phyloP scores from a whole-genome alignment of 2,888 invertebrate genomes.

The Blomia tropicalis region DNA sequence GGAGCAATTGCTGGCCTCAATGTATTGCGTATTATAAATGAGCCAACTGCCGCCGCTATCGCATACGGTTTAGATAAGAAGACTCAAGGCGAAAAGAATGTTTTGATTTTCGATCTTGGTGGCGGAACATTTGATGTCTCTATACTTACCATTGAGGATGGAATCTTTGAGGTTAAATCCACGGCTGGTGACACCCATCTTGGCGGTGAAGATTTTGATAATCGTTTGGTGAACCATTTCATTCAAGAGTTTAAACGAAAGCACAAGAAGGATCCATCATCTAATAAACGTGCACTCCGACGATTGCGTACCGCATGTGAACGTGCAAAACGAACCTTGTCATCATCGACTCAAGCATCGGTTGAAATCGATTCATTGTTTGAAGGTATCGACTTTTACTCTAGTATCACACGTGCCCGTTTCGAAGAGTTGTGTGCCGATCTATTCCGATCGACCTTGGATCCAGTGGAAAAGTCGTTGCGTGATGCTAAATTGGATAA shows the following conservation, averaged over 20 bases:
- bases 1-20: too few relatives aligned
- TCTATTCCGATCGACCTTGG: constrained; percentile 85
- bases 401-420: constrained; percentile 79
- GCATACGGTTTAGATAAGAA: constrained; percentile 37
- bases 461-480: constrained; percentile 87
- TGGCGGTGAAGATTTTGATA: too few relatives aligned
- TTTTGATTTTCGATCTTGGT: constrained; percentile 46
- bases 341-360: constrained; percentile 35
- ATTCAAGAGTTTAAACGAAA: constrained; percentile 39
- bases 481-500: constrained; percentile 95
- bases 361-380: constrained; percentile 43
- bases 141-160: constrained; percentile 41
- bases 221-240: constrained; percentile 37
- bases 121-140: constrained; percentile 40
- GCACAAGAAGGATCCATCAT: constrained; percentile 36
- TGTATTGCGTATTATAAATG: too few relatives aligned
- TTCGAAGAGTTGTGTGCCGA: constrained; percentile 94
- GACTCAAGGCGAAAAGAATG: constrained; percentile 41
- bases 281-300: constrained; percentile 44
- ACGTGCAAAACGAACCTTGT: constrained; percentile 47
- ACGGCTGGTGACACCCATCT: constrained; percentile 44
- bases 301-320: constrained; percentile 49
- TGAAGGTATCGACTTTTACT: constrained; percentile 87
- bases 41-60: constrained; percentile 35
- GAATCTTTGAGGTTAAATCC: constrained; percentile 41